Evolutionary conservation across 2,888 invertebrate species (phyloP).

Genomic region (Drosophila stalkeri): DNA sequence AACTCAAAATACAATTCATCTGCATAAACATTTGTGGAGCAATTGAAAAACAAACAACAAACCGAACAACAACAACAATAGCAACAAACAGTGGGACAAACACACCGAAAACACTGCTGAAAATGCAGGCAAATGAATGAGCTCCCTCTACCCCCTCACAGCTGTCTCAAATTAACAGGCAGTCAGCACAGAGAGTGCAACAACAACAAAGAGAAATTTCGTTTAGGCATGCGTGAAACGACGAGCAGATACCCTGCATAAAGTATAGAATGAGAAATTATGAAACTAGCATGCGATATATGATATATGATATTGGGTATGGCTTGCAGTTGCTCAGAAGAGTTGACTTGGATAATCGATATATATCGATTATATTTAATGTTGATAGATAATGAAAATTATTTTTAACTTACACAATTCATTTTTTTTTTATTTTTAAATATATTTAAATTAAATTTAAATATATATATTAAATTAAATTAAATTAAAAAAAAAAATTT

Average conservation of each 20-base stretch:
- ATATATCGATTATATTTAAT: not conserved
- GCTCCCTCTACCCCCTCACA: not conserved
- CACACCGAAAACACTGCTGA: slow-evolving; percentile 43
- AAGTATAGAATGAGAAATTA: fast-evolving
- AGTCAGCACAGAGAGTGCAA: slow-evolving; percentile 27
- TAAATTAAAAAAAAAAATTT: too few species aligned
- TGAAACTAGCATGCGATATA: not conserved
- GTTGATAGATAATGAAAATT: too few species aligned
- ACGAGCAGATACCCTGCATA: not conserved
- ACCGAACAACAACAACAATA: slow-evolving; percentile 37
- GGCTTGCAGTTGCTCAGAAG: not conserved
- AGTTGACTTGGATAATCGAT: not conserved
- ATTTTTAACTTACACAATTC: too few species aligned
- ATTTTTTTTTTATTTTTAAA: too few species aligned
- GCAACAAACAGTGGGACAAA: slow-evolving; percentile 21
- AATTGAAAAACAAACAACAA: slow-evolving; percentile 73
- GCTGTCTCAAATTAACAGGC: slow-evolving; percentile 54
- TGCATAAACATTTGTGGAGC: slow-evolving; percentile 80
- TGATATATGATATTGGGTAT: not conserved
- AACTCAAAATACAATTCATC: slow-evolving; percentile 80
- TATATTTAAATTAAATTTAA: too few species aligned
- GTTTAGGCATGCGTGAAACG: not conserved
- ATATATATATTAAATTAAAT: too few species aligned
- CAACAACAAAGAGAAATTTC: slow-evolving; percentile 8
- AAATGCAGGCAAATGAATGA: slow-evolving; percentile 56